Percentiles rank a stretch among this genome's conserved stretches.
Evolutionary conservation across 2,113 vertebrate species (phyloP).

Genomic region (Pristiophorus japonicus): DNA sequence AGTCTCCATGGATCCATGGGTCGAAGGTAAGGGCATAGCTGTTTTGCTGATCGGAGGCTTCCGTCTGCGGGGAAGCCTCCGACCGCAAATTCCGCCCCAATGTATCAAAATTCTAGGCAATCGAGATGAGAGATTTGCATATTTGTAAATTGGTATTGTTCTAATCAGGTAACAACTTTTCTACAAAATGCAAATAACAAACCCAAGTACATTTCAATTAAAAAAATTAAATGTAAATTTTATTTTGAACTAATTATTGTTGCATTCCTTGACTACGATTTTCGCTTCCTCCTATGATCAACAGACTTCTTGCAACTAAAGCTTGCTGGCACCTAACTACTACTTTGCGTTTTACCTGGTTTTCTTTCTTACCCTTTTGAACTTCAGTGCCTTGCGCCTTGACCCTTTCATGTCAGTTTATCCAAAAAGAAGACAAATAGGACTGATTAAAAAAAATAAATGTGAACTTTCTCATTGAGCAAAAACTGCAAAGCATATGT

Average conservation of each 20-base stretch:
- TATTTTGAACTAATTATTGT: background rate
- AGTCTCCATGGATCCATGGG: too few relatives aligned
- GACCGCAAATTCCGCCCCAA: too few relatives aligned
- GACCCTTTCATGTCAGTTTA: too few relatives aligned
- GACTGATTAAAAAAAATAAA: background rate
- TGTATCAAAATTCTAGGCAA: too few relatives aligned
- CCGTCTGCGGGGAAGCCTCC: too few relatives aligned
- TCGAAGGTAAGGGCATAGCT: too few relatives aligned
- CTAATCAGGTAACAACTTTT: background rate
- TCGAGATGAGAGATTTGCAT: background rate
- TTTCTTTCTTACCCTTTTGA: background rate
- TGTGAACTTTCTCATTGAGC: background rate
- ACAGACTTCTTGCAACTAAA: background rate
- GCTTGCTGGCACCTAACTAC: background rate
- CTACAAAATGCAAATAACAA: background rate
- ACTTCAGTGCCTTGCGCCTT: background rate
- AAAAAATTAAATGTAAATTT: background rate
- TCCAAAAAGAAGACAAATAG: too few relatives aligned
- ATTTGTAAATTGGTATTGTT: background rate
- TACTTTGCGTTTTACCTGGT: background rate
- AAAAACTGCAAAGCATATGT: background rate
- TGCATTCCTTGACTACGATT: background rate
- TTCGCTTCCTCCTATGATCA: background rate
- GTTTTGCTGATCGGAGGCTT: too few relatives aligned
- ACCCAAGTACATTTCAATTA: background rate